A percentile compares a stretch with the other conserved stretches of the same genome.
Conservation (phyloP, 2,888 invertebrate species). For the Epistrophella euchroma region DNA sequence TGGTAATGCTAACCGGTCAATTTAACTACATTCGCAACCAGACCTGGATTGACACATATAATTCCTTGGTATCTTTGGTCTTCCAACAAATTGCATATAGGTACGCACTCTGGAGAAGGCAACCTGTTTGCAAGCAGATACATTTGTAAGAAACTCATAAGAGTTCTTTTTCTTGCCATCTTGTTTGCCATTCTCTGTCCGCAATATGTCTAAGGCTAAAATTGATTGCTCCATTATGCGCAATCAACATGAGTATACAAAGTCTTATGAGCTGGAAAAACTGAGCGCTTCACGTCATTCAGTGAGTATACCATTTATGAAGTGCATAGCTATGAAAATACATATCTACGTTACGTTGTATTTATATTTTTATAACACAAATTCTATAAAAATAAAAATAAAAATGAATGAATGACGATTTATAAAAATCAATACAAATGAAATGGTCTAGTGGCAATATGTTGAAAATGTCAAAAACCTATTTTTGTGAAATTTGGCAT, state of each 20-base stretch:
- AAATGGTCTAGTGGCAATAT: too few species aligned
- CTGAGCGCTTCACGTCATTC: conserved; percentile 17
- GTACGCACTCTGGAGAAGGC: conserved; percentile 48
- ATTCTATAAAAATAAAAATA: too few species aligned
- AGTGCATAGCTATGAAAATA: conserved; percentile 23
- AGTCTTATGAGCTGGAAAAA: conserved; percentile 24
- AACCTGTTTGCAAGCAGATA: conserved; percentile 59
- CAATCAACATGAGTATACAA: conserved; percentile 61
- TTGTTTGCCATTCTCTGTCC: conserved; percentile 58
- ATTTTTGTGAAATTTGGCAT: too few species aligned
- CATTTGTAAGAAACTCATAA: conserved; percentile 18
- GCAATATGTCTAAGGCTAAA: conserved; percentile 57
- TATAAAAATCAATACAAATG: too few species aligned
- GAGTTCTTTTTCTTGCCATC: conserved; percentile 24
- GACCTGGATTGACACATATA: conserved; percentile 68
- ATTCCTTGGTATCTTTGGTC: conserved; percentile 40
- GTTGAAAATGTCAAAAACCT: too few species aligned
- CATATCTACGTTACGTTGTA: not conserved
- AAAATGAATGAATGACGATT: too few species aligned
- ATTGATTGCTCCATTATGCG: conserved; percentile 68
- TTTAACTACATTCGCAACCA: conserved; percentile 63
- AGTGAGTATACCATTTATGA: conserved; percentile 15
- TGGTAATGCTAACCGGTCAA: conserved; percentile 62
- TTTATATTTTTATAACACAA: too few species aligned
- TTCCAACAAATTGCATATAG: conserved; percentile 14